Evolutionary conservation across 2,113 vertebrate species (phyloP).

Genomic region (Cranoglanis bouderius): DNA sequence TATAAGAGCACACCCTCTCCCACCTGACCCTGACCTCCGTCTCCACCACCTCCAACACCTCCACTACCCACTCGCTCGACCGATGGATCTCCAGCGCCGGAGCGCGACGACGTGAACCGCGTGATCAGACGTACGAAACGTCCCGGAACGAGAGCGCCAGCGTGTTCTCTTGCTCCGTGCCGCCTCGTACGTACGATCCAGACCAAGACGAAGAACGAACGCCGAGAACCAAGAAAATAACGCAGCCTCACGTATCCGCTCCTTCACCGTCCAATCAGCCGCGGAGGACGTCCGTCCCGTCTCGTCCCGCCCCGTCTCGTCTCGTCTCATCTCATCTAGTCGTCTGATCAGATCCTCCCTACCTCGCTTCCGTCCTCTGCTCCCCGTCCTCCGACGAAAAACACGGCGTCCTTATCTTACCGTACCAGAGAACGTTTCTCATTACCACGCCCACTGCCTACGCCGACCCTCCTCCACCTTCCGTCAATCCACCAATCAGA

Average conservation of each 20-base stretch:
- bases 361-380: neutral
- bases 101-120: neutral
- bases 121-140: neutral
- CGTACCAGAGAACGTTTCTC: constrained; percentile 48
- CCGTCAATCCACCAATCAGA: constrained; percentile 50
- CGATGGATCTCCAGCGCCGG: neutral
- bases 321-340: no score
- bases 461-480: constrained; percentile 29
- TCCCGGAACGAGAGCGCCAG: neutral
- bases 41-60: constrained; percentile 31
- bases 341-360: constrained; percentile 20
- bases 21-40: constrained; percentile 17
- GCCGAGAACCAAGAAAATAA: neutral
- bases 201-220: constrained; percentile 7
- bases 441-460: constrained; percentile 37
- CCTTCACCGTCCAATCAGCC: constrained; percentile 30
- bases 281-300: neutral
- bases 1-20: constrained; percentile 71
- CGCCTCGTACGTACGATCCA: constrained; percentile 31
- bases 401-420: neutral
- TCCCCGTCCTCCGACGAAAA: neutral
- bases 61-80: constrained; percentile 1
- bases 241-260: neutral
- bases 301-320: no score
- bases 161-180: neutral